Evolutionary conservation across 2,797 vertebrate genomes (phyloP).

Genomic region (Fratercula arctica): DNA sequence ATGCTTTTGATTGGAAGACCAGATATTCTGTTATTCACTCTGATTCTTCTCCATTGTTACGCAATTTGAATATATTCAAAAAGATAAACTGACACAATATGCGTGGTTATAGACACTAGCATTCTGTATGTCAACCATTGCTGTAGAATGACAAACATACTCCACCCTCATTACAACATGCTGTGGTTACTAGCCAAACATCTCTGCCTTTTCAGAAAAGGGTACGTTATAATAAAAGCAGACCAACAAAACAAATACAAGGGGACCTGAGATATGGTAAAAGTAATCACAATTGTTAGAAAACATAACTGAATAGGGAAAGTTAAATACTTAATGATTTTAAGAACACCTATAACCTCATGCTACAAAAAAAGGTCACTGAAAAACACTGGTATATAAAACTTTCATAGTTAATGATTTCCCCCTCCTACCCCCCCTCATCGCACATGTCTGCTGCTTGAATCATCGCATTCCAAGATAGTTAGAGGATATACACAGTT

Average conservation of each 20-base stretch:
- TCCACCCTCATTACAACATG: conserved; percentile 69
- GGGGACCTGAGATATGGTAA: not conserved
- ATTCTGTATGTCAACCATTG: conserved; percentile 46
- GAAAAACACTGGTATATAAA: not conserved
- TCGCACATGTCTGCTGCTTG: conserved; percentile 27
- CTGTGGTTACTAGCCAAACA: conserved; percentile 48
- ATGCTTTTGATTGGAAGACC: not conserved
- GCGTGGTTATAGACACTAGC: conserved; percentile 6
- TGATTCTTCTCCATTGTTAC: not conserved
- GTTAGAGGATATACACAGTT: conserved; percentile 57
- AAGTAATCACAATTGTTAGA: not conserved
- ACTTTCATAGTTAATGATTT: conserved; percentile 17
- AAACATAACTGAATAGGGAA: conserved; percentile 6
- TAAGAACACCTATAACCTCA: not conserved
- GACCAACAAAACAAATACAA: conserved; percentile 18
- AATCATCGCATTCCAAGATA: conserved; percentile 69
- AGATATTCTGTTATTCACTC: conserved; percentile 14
- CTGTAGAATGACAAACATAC: conserved; percentile 52
- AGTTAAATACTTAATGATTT: not conserved
- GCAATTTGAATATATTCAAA: not conserved
- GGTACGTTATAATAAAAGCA: conserved; percentile 27
- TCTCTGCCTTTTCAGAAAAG: conserved; percentile 51
- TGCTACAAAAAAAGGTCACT: not conserved
- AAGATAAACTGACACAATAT: conserved; percentile 25
- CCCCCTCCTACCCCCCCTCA: not conserved